Evolutionary conservation across 2,113 vertebrate species (phyloP), one percentile per base, ranked within the genome.

Genomic region (Oncorhynchus clarkii): DNA sequence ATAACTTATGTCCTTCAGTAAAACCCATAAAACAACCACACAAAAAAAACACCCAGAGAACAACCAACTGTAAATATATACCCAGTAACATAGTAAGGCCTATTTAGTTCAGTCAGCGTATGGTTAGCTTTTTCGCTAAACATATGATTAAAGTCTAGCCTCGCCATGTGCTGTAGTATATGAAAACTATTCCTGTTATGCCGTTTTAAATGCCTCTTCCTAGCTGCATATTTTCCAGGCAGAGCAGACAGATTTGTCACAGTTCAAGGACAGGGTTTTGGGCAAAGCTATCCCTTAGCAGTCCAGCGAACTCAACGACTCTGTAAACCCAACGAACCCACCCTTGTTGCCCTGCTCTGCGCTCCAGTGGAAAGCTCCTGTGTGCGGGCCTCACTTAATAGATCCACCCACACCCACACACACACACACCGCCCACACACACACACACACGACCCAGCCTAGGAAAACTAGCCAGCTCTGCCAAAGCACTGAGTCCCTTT

Each of bases 231-330:
- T 68, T 39, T 68, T 68, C 29, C 8, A 0, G 20, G 1, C 12
- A 27, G 29, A 2, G 8, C 16, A 34, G 31, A 45, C 16, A 27
- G 29, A 87, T 91, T 88, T 88, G 82, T 81, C 85, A 86, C 89
- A 86, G 87, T 91, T 93, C 89, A 91, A 93, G 91, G 92, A 89
- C 83, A 77, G 89, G 90, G 84, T 83, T 90, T 85, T 88, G 80
- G 86, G 88, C 85, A 79, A 86, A 68, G 88, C 80, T 79, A 73
- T 84, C 86, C 85, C 85, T 85, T 78, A 82, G 87, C 85, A 75
- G 84, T 76, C 34, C 79, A 5, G 71, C 75, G 88, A 93, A 93
- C 91, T 80, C 90, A 82, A 60, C 87, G 90, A 93, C 91, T 92
- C 87, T 84, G 71, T 81, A 90, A 90, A 88, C 87, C 84, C 84